Evolutionary conservation across 2,797 vertebrate genomes (phyloP).

Genomic region (Austrolebias charrua): DNA sequence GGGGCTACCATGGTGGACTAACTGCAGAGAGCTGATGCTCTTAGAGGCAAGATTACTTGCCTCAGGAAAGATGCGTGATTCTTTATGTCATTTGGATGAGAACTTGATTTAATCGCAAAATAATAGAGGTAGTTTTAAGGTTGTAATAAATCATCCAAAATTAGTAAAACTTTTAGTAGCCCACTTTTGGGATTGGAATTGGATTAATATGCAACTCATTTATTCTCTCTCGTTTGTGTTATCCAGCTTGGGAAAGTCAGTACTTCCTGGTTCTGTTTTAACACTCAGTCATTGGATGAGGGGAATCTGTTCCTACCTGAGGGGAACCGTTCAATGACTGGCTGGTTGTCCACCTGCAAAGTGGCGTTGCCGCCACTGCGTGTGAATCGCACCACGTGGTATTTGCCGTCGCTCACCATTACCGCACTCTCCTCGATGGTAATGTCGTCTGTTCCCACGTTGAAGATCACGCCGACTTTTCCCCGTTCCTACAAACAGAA

Average conservation of each 20-base stretch:
- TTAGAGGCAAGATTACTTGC: conserved; percentile 44
- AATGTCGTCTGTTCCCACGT: conserved; percentile 94
- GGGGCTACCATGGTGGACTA: conserved; percentile 32
- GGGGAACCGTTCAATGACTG: conserved; percentile 91
- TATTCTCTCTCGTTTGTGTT: conserved; percentile 60
- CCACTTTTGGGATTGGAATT: neutral
- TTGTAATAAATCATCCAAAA: conserved; percentile 39
- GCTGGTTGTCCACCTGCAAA: conserved; percentile 94
- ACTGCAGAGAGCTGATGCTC: conserved; percentile 37
- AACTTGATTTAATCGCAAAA: conserved; percentile 51
- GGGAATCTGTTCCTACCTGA: conserved; percentile 81
- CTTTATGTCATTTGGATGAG: conserved; percentile 38
- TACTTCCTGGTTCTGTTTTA: conserved; percentile 1
- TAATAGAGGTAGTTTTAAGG: conserved; percentile 42
- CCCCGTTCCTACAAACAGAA: conserved; percentile 81
- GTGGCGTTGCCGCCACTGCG: conserved; percentile 93
- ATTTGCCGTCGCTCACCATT: conserved; percentile 92
- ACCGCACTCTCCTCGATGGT: conserved; percentile 89
- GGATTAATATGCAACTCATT: conserved; percentile 25
- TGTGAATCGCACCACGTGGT: conserved; percentile 94
- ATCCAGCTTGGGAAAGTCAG: conserved; percentile 9
- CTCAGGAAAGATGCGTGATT: conserved; percentile 35
- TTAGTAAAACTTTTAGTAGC: conserved; percentile 19
- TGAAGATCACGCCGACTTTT: conserved; percentile 92
- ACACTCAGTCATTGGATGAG: neutral